Percentiles rank a stretch among this genome's conserved stretches.
Evolutionary conservation across 1,140 invertebrate genomes (phyloP).

Genomic region (Diachasma alloeum): DNA sequence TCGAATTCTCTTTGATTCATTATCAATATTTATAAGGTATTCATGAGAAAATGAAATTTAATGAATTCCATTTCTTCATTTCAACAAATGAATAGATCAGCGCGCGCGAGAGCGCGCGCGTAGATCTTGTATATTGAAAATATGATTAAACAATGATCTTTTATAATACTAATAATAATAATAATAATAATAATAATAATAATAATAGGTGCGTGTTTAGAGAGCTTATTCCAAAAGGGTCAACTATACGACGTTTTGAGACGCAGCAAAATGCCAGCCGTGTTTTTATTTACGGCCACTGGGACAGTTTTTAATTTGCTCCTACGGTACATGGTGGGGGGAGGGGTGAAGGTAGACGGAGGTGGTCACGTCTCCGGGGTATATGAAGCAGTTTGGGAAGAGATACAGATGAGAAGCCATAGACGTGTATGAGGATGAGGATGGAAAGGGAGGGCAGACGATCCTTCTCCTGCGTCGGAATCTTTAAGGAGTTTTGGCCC

Average conservation of each 20-base stretch:
- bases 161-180: too few species aligned
- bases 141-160: constrained; percentile 28
- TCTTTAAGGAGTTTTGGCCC: constrained; percentile 61
- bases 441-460: constrained; percentile 32
- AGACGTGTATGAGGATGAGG: neutral
- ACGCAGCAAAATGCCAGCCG: constrained; percentile 60
- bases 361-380: constrained; percentile 9
- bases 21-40: too few species aligned
- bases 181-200: too few species aligned
- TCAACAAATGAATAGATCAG: too few species aligned
- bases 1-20: too few species aligned
- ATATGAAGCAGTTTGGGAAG: constrained; percentile 15
- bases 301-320: constrained; percentile 68
- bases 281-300: constrained; percentile 64
- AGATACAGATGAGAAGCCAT: constrained; percentile 12
- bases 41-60: too few species aligned
- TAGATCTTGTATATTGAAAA: too few species aligned
- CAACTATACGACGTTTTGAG: constrained; percentile 41
- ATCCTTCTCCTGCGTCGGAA: constrained; percentile 37
- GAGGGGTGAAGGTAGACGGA: constrained; percentile 27
- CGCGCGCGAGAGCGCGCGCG: too few species aligned
- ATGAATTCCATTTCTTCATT: too few species aligned
- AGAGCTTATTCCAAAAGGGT: constrained; percentile 48
- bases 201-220: constrained; percentile 55
- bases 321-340: constrained; percentile 48